Conservation (phyloP, 2,888 invertebrate genomes). For the Caenorhabditis parvicauda region DNA sequence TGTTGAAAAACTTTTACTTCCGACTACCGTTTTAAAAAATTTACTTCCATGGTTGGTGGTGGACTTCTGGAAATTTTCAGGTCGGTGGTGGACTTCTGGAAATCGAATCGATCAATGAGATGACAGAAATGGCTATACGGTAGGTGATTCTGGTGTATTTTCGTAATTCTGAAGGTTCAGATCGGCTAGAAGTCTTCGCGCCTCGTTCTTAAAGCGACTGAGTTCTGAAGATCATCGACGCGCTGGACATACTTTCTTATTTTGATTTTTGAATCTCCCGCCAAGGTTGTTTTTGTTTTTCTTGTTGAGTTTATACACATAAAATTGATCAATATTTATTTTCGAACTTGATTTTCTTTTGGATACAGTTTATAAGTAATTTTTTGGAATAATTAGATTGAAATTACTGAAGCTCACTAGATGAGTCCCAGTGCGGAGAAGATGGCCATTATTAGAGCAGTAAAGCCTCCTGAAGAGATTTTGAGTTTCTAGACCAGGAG, state of each 20-base stretch:
- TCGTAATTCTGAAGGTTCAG: conserved; percentile 1
- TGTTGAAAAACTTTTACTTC: neutral
- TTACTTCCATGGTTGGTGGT: neutral
- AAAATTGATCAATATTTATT: no score
- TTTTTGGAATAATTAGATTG: no score
- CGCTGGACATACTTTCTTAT: conserved; percentile 26
- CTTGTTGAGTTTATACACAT: no score
- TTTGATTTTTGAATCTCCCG: conserved; percentile 1
- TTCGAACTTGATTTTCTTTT: no score
- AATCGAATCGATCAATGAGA: conserved; percentile 43
- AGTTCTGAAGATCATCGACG: conserved; percentile 12
- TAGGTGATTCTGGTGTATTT: neutral
- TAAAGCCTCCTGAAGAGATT: no score
- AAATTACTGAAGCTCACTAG: no score
- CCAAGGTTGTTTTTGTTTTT: no score
- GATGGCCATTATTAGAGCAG: no score
- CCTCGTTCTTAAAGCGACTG: conserved; percentile 13
- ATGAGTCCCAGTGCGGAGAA: no score
- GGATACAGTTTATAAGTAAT: no score
- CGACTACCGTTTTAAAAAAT: no score
- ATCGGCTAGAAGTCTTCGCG: conserved; percentile 10
- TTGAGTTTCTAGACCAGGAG: no score
- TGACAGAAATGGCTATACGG: conserved; percentile 30
- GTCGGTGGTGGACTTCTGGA: conserved; percentile 47
- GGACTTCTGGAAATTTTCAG: conserved; percentile 3